Evolutionary conservation across 2,797 vertebrate species (phyloP), one percentile per base, ranked within the genome.

Genomic region (Falco berigora): DNA sequence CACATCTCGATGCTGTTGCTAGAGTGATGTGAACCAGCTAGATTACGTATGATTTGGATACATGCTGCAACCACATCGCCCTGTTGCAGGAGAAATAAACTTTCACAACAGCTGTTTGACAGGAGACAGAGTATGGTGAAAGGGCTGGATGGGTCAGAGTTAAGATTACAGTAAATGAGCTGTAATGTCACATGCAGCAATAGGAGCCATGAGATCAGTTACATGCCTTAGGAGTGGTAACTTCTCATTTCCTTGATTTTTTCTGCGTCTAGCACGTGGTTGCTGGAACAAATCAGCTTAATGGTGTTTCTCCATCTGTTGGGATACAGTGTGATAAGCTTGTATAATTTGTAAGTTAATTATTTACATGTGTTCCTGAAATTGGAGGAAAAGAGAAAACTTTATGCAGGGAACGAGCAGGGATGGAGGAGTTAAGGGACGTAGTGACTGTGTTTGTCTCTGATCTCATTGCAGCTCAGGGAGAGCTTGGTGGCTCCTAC

Each of bases 361-460:
- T 96, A 96, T 97, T 96, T 96, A 96, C 96, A 93, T 96, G 95
- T 96, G 96, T 92, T 95, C 91, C 68, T 89, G 64, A 93, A 96
- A 96, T 83, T 47, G 53, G 38, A 94, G 44, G 23, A 74, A 85
- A 94, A 96, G 59, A 88, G 62, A 93, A 92, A 92, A 77, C 52
- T 14, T 10, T 63, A 47, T 30, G 15, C 75, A 93, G 44, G 18
- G 71, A 95, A 79, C 2, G 1, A 91, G n/a, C 40, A 67, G 72
- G 36, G 52, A 89, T 5, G 7, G 46, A 87, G 59, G 12, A 89
- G 28, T 28, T 82, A 52, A 11, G 32, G 21, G 36, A 53, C 0
- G 0, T 5, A 3, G 36, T 25, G 22, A 42, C 34, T 55, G 11
- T 0, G 0, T 40, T 73, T 59, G 53, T 21, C 23, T 73, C 67